Conservation (phyloP, 2,113 vertebrate species). For the Ictidomys tridecemlineatus region DNA sequence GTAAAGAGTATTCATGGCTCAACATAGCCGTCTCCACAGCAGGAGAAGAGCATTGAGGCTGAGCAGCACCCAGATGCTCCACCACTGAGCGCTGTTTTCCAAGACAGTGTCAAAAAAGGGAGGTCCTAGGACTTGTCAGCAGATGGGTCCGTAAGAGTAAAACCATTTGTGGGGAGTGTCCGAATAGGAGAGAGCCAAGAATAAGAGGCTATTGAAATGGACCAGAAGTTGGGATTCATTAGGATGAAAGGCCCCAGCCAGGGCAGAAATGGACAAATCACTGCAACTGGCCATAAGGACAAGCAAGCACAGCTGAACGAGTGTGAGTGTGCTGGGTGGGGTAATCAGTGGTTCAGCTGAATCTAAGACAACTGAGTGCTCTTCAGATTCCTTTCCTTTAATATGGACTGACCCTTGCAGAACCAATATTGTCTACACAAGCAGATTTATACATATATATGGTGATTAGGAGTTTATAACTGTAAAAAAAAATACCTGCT, state of each 20-base stretch:
- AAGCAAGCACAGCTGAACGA: background rate
- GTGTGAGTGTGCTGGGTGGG: background rate
- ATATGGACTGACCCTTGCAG: background rate
- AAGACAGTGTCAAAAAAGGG: background rate
- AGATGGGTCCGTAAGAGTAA: background rate
- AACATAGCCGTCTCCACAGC: background rate
- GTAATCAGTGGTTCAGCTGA: background rate
- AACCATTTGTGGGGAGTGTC: background rate
- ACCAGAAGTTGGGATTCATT: background rate
- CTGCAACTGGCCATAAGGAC: background rate
- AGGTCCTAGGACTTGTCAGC: background rate
- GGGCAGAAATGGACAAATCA: background rate
- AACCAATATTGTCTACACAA: background rate
- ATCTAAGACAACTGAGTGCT: background rate
- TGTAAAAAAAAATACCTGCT: constrained; percentile 4
- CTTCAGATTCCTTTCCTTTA: background rate
- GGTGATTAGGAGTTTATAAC: background rate
- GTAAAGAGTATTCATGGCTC: background rate
- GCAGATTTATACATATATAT: background rate
- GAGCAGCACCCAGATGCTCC: too few species aligned
- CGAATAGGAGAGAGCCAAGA: background rate
- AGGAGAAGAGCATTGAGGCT: background rate
- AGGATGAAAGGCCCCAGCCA: background rate
- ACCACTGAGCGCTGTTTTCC: background rate
- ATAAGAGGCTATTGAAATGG: background rate